Evolutionary conservation across 1,140 invertebrate species (phyloP).

Genomic region (Cydia amplana): DNA sequence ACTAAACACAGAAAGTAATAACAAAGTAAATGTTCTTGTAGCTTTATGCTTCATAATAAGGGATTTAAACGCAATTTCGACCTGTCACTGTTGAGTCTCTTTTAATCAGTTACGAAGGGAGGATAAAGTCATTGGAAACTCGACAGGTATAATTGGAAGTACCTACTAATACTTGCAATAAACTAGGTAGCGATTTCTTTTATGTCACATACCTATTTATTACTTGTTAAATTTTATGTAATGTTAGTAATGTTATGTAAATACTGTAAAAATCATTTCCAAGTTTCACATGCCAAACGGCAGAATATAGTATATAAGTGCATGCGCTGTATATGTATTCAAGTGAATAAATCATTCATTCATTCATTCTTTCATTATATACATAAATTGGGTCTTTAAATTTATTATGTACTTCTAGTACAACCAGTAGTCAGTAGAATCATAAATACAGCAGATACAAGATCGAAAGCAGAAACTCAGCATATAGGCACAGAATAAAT

Average conservation of each 20-base stretch:
- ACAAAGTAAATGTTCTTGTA: slow-evolving; percentile 3
- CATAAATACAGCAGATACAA: neutral
- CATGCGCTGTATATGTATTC: too few relatives aligned
- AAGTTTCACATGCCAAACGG: too few relatives aligned
- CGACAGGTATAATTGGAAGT: neutral
- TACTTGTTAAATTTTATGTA: too few relatives aligned
- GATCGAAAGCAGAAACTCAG: neutral
- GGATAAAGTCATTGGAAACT: neutral
- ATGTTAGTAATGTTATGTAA: too few relatives aligned
- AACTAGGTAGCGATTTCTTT: neutral
- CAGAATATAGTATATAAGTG: too few relatives aligned
- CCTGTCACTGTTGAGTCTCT: slow-evolving; percentile 8
- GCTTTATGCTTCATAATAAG: slow-evolving; percentile 11
- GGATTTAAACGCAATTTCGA: slow-evolving; percentile 12
- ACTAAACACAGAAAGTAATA: slow-evolving; percentile 19
- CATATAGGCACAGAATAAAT: too few relatives aligned
- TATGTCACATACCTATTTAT: neutral
- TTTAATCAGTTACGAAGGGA: slow-evolving; percentile 16
- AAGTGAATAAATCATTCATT: too few relatives aligned
- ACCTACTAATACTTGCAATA: neutral
- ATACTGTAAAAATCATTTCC: too few relatives aligned
- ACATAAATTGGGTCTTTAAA: too few relatives aligned
- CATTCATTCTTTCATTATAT: too few relatives aligned
- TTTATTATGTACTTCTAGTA: too few relatives aligned
- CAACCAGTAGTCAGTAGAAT: too few relatives aligned